Evolutionary conservation across 2,888 invertebrate species (phyloP).

Genomic region (Drosophila pegasa): DNA sequence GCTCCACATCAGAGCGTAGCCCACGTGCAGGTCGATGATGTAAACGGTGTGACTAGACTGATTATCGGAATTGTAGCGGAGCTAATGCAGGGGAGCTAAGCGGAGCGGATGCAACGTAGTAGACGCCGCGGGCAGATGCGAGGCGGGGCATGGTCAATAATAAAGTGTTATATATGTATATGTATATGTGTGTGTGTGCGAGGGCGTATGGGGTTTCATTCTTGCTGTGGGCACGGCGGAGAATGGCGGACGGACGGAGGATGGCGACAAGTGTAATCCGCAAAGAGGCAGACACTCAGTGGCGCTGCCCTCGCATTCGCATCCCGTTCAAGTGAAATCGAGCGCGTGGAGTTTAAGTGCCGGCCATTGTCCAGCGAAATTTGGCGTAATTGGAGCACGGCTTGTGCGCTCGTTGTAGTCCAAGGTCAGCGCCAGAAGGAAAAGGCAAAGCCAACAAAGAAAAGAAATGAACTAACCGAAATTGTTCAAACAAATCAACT

Average conservation of each 20-base stretch:
- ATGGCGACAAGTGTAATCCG: conserved; percentile 41
- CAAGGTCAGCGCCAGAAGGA: conserved; percentile 55
- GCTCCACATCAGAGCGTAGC: too few relatives aligned
- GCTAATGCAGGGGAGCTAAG: too few relatives aligned
- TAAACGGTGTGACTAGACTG: too few relatives aligned
- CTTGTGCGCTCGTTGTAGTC: conserved; percentile 8
- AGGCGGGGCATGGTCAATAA: conserved; percentile 1
- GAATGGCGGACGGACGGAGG: too few relatives aligned
- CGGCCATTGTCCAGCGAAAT: conserved; percentile 59
- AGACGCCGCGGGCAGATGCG: too few relatives aligned
- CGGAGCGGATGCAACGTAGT: too few relatives aligned
- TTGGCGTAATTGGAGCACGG: conserved; percentile 61
- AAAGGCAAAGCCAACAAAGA: conserved; percentile 1
- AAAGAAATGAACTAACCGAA: conserved; percentile 48
- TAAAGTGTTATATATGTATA: not conserved
- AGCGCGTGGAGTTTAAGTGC: conserved; percentile 71
- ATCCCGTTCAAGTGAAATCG: conserved; percentile 68
- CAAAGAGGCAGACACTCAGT: conserved; percentile 17
- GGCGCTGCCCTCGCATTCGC: conserved; percentile 30
- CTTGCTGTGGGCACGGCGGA: not conserved
- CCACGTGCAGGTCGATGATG: too few relatives aligned
- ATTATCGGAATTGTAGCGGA: too few relatives aligned
- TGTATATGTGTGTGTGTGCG: too few relatives aligned
- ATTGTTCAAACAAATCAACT: conserved; percentile 62
- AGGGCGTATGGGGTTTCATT: not conserved